Percentiles rank a stretch among this genome's conserved stretches.
Conservation (phyloP, 2,888 invertebrate genomes). For the Diarsia rubi region DNA sequence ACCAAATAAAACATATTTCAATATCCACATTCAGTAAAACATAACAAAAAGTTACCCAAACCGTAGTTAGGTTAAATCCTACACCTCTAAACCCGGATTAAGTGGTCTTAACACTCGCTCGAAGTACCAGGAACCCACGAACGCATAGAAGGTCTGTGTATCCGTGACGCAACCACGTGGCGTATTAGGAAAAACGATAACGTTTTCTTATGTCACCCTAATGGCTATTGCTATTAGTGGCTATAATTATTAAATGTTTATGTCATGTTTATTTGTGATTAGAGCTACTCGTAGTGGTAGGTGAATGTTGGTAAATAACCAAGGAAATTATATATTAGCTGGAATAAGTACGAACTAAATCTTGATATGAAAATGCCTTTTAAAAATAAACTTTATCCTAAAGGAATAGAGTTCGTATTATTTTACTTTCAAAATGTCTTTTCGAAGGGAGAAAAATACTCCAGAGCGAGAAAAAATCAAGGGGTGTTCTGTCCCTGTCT, state of each 20-base stretch:
- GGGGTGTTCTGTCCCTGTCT: too few species aligned
- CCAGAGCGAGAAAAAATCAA: too few species aligned
- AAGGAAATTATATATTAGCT: too few species aligned
- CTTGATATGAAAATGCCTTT: too few species aligned
- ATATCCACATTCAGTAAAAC: not conserved
- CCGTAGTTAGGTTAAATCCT: not conserved
- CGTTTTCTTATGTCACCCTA: conserved; percentile 51
- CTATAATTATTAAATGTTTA: conserved; percentile 27
- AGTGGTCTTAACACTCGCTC: conserved; percentile 37
- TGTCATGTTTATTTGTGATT: conserved; percentile 16
- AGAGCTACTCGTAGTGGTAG: not conserved
- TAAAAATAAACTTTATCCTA: too few species aligned
- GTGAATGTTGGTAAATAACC: not conserved
- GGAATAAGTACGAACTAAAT: too few species aligned
- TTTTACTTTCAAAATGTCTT: too few species aligned
- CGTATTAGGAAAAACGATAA: conserved; percentile 51
- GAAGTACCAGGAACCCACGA: conserved; percentile 57
- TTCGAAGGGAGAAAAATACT: too few species aligned
- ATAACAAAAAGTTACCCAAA: not conserved
- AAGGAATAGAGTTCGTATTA: too few species aligned
- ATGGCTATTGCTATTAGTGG: conserved; percentile 48
- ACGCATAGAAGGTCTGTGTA: conserved; percentile 21
- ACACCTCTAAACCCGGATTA: conserved; percentile 51
- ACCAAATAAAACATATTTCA: not conserved
- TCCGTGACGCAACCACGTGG: conserved; percentile 31